These are phyloP conservation scores for Periophthalmus modestus DNA, from an alignment of 2,113 vertebrate species.

Conservation along the genomic window DNA sequence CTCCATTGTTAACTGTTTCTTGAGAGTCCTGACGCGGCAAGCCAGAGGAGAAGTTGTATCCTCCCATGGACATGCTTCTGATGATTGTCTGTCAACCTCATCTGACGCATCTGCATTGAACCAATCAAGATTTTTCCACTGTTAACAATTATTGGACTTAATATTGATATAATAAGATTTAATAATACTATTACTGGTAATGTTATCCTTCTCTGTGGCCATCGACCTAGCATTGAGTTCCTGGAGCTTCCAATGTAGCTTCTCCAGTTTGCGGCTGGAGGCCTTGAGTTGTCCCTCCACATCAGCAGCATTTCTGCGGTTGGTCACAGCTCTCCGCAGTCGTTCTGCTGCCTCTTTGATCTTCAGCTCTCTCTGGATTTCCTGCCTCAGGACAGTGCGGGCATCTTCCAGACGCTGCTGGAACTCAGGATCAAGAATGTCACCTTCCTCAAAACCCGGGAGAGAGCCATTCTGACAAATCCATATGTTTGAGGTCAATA, in stretches of 20 bases:
- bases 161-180: not conserved
- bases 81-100: slow-evolving; percentile 63
- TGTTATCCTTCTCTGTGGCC: slow-evolving; percentile 64
- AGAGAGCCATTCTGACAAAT: slow-evolving; percentile 53
- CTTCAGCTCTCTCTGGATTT: slow-evolving; percentile 81
- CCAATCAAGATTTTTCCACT: not conserved
- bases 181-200: slow-evolving; percentile 45
- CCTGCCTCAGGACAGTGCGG: slow-evolving; percentile 67
- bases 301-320: slow-evolving; percentile 71
- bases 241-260: slow-evolving; percentile 76
- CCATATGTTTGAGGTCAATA: slow-evolving; percentile 8
- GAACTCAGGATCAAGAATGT: slow-evolving; percentile 78
- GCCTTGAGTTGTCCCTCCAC: slow-evolving; percentile 76
- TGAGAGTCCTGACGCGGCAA: slow-evolving; percentile 82
- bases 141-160: not conserved
- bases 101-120: slow-evolving; percentile 17
- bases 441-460: slow-evolving; percentile 60
- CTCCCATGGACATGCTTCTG: slow-evolving; percentile 77
- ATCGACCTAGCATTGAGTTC: slow-evolving; percentile 78
- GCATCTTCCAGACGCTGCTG: slow-evolving; percentile 78
- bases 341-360: slow-evolving; percentile 80
- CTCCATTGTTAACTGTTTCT: slow-evolving; percentile 91
- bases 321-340: slow-evolving; percentile 72
- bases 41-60: slow-evolving; percentile 76
- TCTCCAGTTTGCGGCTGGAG: slow-evolving; percentile 74